Evolutionary conservation across 2,797 vertebrate genomes (phyloP).

Genomic region (Hipposideros larvatus): DNA sequence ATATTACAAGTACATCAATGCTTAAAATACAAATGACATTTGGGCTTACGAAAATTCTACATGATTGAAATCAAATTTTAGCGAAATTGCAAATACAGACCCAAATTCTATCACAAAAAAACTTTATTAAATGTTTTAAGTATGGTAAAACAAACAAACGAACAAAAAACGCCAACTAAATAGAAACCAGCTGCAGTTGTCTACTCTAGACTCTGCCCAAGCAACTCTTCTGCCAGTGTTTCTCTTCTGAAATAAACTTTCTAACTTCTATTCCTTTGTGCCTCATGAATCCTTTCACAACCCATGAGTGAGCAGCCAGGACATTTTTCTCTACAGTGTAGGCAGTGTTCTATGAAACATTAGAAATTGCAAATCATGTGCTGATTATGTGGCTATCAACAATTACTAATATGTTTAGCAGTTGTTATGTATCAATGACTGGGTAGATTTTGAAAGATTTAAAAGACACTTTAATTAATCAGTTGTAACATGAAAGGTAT

Average conservation of each 20-base stretch:
- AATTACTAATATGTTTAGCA: background rate
- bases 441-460: background rate
- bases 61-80: constrained; percentile 27
- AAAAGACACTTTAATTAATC: background rate
- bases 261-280: no score
- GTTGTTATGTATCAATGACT: background rate
- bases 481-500: background rate
- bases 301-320: no score
- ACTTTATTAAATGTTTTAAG: background rate
- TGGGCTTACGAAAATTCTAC: background rate
- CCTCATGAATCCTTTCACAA: no score
- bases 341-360: background rate
- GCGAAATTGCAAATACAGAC: background rate
- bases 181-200: no score
- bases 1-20: background rate
- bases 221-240: no score
- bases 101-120: background rate
- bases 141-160: background rate
- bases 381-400: background rate
- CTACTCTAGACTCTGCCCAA: no score
- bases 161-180: no score
- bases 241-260: no score
- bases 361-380: background rate
- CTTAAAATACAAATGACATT: background rate
- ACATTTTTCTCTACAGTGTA: background rate